Evolutionary conservation across 1,140 invertebrate species (phyloP), one percentile per base, ranked within the genome.

Genomic region (Nomia melanderi): DNA sequence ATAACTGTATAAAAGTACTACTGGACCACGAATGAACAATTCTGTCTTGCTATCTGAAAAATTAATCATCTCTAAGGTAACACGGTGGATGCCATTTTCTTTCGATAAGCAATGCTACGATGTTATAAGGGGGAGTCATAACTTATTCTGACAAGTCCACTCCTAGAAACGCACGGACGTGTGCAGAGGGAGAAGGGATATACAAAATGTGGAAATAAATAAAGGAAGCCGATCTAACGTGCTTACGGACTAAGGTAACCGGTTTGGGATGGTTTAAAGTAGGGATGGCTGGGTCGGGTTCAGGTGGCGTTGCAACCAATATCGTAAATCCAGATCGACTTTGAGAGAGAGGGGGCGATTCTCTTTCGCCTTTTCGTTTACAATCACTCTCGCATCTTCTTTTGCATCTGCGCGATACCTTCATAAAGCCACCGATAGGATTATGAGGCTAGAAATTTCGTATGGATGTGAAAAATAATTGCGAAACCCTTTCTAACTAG

Each of bases 321-420:
- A 91, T 90, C 89, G 89, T 91, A 91, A 91, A 90, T 91, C 86
- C 87, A 75, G 83, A 87, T 88, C 86, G 88, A 88, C 81, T 88
- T 83, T 71, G 81, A 86, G 84, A 82, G 81, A 71, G 44, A 23
- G 47, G 23, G 66, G 63, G 82, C 81, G 80, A 79, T 84, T 75
- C 77, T 79, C 79, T 76, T 75, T 77, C 81, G 64, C 65, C 41
- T 41, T 81, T 78, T 80, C 53, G 67, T 54, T 73, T 84, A 73
- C 56, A 83, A 74, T 53, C 54, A 64, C 62, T 36, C 44, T 39
- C 4, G 39, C 59, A 50, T 74, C 78, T 83, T 79, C 87, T 87
- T 85, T 84, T 86, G 80, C 77, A 82, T 78, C 77, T 79, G 66
- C 47, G 81, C 72, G 65, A 81, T 84, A 77, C 83, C 81, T 81